Base-by-base conservation (phyloP, 2,888 invertebrate species). In the Nudaria mundana region DNA sequence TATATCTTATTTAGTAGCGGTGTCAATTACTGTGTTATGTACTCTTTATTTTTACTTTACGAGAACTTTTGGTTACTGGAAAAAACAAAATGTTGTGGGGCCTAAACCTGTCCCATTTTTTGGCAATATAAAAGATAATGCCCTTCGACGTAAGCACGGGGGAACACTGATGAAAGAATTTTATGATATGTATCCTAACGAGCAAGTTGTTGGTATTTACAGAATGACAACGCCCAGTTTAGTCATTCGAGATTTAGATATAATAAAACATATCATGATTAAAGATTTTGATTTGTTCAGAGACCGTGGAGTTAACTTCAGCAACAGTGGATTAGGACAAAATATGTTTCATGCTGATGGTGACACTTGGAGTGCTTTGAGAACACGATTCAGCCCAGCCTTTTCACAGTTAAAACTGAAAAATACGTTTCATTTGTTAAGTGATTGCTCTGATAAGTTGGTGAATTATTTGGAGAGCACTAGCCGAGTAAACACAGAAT, bases 221-320 rank as follows among this genome's bases (percentile, higher is more conserved):
- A 35, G 71, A 8, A 13, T 23, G 10, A 71, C 69, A 0, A 63
- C 62, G 3, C 80, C 78, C 0, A 51, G 56, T 26, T 28, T 81
- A 8, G 24, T 80, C 3, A 41, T 82, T 7, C 53, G 71, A 10
- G 81, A 82, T 42, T 52, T 76, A 12, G 78, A 82, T 5, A 32
- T 77, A 1, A 49, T 81, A 5, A 79, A 77, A 49, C 55, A 71
- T 2, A 46, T 81, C 1, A 53, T 80, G 51, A 71, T 81, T 8
- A 77, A 74, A 40, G 80, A 80, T 43, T 81, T 80, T 24, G 66
- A 77, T n/a, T 3, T 30, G 0, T 81, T 81, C 14, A 7, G 44
- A 2, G 74, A 81, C 5, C 71, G 82, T 7, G 75, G 76, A 1
- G 3, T 74, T 0, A 66, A 70, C 22, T 66, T 73, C 10, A 70